A percentile compares a stretch with the other conserved stretches of the same genome.
Conservation (phyloP, 2,113 vertebrate genomes). For the Psettodes erumei region DNA sequence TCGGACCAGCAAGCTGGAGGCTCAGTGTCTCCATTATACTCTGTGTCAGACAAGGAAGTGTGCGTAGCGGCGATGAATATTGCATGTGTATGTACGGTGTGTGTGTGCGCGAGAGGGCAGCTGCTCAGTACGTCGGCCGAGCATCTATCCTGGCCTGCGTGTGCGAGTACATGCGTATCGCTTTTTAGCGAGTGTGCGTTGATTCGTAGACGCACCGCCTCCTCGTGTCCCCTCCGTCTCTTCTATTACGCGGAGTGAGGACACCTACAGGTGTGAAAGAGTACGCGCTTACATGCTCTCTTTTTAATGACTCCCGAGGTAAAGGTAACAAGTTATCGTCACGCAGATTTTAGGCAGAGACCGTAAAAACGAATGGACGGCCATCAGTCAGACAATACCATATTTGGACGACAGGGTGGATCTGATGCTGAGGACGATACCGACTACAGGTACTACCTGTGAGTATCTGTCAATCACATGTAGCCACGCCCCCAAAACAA, state of each 20-base stretch:
- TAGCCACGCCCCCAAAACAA: no score
- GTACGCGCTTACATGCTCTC: background rate
- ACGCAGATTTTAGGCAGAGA: background rate
- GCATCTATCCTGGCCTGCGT: no score
- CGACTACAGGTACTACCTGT: no score
- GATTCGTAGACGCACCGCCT: no score
- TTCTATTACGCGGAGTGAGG: background rate
- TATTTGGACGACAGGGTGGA: no score
- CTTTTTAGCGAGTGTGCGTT: constrained; percentile 21
- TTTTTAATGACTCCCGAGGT: background rate
- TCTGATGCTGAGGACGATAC: no score
- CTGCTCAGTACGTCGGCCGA: constrained; percentile 6
- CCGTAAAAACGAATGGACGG: no score
- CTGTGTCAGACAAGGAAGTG: constrained; percentile 11
- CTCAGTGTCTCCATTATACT: constrained; percentile 26
- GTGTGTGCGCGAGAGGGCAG: no score
- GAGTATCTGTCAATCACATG: no score
- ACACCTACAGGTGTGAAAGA: background rate
- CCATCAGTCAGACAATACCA: no score
- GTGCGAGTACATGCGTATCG: no score
- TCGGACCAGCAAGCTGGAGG: constrained; percentile 42
- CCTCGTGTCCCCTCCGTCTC: background rate
- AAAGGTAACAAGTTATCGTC: background rate
- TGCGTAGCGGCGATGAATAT: constrained; percentile 31
- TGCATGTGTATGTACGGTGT: constrained; percentile 6